A percentile compares a stretch with the other conserved stretches of the same genome.
Evolutionary conservation across 2,888 invertebrate species (phyloP).

Genomic region (Lomographa bimaculata): DNA sequence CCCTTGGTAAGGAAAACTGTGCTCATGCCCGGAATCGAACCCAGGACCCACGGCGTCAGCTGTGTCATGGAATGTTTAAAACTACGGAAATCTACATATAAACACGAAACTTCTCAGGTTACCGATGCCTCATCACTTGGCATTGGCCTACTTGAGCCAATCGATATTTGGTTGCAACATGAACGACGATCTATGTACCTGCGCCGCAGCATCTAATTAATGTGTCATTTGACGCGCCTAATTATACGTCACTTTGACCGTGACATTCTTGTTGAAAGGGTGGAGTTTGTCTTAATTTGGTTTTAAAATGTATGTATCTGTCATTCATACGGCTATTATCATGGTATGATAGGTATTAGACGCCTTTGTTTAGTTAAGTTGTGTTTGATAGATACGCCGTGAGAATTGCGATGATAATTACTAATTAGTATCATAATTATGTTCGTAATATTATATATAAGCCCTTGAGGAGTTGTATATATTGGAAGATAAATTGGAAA

Average conservation of each 20-base stretch:
- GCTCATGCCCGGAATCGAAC: too few relatives aligned
- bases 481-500: too few relatives aligned
- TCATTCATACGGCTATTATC: conserved; percentile 13
- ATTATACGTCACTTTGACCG: conserved; percentile 42
- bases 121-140: conserved; percentile 38
- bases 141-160: conserved; percentile 68
- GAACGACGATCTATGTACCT: conserved; percentile 49
- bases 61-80: too few relatives aligned
- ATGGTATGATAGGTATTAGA: not conserved
- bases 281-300: conserved; percentile 25
- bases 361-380: not conserved
- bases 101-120: conserved; percentile 7
- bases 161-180: conserved; percentile 73
- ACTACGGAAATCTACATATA: not conserved
- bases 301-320: conserved; percentile 24
- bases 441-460: too few relatives aligned
- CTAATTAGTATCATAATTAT: too few relatives aligned
- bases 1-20: too few relatives aligned
- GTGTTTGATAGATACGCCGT: conserved; percentile 4
- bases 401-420: too few relatives aligned
- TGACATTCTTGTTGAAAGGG: conserved; percentile 44
- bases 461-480: too few relatives aligned
- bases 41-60: too few relatives aligned
- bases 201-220: conserved; percentile 39
- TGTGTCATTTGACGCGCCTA: conserved; percentile 42